These are phyloP conservation scores for Pipistrellus pipistrellus DNA, from an alignment of 2,797 vertebrate genomes.

Conservation along the genomic window DNA sequence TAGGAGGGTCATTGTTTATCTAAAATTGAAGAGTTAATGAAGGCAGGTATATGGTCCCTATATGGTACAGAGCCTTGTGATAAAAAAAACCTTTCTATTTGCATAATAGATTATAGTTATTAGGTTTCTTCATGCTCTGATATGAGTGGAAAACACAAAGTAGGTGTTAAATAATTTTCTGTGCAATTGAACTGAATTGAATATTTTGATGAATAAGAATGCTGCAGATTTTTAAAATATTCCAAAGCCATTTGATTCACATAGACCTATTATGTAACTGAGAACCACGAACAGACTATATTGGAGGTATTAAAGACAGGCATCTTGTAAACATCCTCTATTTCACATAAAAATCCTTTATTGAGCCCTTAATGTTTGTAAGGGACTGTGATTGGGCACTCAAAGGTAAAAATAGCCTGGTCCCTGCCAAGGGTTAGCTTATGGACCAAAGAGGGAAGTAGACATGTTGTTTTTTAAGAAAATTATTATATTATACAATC, in stretches of 20 bases:
- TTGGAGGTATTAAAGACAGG: background rate
- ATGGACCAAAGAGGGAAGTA: background rate
- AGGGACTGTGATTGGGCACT: background rate
- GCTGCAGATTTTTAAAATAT: background rate
- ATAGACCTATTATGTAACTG: background rate
- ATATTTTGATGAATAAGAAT: conserved; percentile 32
- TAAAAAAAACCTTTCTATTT: background rate
- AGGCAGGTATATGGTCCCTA: background rate
- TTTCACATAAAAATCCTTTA: background rate
- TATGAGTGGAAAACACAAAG: background rate
- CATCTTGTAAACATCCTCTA: background rate
- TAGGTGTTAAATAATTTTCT: background rate
- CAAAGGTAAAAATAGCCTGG: background rate
- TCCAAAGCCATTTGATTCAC: background rate
- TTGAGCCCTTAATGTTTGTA: background rate
- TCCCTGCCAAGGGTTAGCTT: background rate
- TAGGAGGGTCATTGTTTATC: background rate
- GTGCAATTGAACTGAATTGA: background rate
- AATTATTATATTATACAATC: background rate
- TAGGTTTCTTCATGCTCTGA: background rate
- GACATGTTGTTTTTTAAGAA: background rate
- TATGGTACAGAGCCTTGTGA: background rate
- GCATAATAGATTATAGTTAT: background rate
- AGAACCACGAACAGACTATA: background rate
- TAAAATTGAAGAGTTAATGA: background rate